A percentile compares a stretch with the other conserved stretches of the same genome.
Conservation (phyloP, 37 sponge, comb jelly and placozoan species). For the Aplysina aerophoba region DNA sequence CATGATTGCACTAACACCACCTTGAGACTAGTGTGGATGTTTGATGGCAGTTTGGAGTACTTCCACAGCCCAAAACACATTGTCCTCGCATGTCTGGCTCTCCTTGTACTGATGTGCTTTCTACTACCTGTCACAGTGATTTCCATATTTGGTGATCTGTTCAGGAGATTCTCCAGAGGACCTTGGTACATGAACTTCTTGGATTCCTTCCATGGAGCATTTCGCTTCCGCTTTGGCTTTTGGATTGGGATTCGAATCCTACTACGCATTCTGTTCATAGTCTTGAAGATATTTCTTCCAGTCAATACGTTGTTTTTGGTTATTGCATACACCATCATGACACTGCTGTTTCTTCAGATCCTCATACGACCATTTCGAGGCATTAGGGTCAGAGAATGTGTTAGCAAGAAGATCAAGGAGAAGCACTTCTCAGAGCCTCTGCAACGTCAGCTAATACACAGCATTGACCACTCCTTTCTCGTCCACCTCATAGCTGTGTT, state of each 20-base stretch:
- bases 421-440: neutral
- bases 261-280: neutral
- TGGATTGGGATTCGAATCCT: slow-evolving; percentile 22
- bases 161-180: slow-evolving; percentile 5
- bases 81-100: slow-evolving; percentile 11
- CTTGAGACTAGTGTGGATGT: slow-evolving; percentile 17
- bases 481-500: slow-evolving; percentile 6
- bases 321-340: neutral
- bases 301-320: neutral
- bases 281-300: neutral
- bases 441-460: neutral
- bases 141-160: slow-evolving; percentile 17
- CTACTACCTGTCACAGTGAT: slow-evolving; percentile 32
- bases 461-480: neutral
- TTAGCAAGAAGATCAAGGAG: neutral
- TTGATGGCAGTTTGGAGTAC: slow-evolving; percentile 36
- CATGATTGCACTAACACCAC: neutral
- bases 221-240: slow-evolving; percentile 21
- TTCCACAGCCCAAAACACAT: slow-evolving; percentile 31
- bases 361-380: neutral
- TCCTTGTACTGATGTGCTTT: neutral
- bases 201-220: slow-evolving; percentile 16
- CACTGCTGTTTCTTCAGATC: neutral
- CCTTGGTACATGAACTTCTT: slow-evolving; percentile 20
- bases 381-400: neutral